Evolutionary conservation across 2,888 invertebrate species (phyloP).

Genomic region (Gastracanthus pulcherrimus): DNA sequence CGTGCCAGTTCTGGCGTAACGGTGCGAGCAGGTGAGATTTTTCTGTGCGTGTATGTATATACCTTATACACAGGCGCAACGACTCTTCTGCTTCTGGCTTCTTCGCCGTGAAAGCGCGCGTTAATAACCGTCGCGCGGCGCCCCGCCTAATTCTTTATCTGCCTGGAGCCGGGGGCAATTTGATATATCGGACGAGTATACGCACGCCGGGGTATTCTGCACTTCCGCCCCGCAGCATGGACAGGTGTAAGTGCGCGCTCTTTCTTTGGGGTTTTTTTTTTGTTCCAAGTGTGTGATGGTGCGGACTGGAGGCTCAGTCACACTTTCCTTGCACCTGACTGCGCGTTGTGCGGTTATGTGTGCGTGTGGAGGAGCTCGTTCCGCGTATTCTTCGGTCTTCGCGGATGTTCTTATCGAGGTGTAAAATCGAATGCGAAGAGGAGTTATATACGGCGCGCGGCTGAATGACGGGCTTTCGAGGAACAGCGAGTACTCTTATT

Average conservation of each 20-base stretch:
- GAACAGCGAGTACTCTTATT: neutral
- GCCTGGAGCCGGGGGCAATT: slow-evolving; percentile 41
- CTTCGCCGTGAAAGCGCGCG: slow-evolving; percentile 39
- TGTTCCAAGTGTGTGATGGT: neutral
- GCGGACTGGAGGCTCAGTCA: neutral
- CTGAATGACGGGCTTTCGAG: slow-evolving; percentile 26
- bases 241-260: slow-evolving; percentile 11
- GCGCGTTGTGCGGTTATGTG: neutral
- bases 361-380: neutral
- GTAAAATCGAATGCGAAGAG: slow-evolving; percentile 28
- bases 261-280: neutral
- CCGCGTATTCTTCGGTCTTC: slow-evolving; percentile 21
- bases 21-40: slow-evolving; percentile 59
- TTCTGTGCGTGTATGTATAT: too few species aligned
- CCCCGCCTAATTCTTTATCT: slow-evolving; percentile 53
- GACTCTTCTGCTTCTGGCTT: too few species aligned
- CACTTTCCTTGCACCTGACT: slow-evolving; percentile 51
- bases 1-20: slow-evolving; percentile 9
- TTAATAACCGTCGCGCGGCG: slow-evolving; percentile 52
- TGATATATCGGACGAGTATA: slow-evolving; percentile 48
- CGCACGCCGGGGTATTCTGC: too few species aligned
- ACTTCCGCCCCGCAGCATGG: neutral
- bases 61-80: too few species aligned
- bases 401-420: slow-evolving; percentile 43
- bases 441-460: slow-evolving; percentile 1